These are phyloP conservation scores for Selene dorsalis DNA, from an alignment of 2,797 vertebrate species.

Conservation along the genomic window DNA sequence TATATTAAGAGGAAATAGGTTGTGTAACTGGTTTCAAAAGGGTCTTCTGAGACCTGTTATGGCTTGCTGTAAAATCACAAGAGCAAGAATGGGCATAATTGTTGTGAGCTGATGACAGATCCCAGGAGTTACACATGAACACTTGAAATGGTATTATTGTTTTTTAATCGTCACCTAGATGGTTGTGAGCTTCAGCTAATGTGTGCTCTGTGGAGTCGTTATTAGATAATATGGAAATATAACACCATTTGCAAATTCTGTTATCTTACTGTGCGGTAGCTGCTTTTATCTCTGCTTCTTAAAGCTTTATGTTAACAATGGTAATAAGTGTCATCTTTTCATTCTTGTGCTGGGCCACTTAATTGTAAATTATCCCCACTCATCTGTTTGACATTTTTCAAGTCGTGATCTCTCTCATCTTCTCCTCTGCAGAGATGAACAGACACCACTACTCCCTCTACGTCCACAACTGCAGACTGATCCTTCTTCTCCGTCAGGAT, in stretches of 20 bases:
- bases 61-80: neutral
- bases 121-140: neutral
- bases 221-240: neutral
- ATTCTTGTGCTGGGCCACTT: neutral
- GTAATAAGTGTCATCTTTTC: neutral
- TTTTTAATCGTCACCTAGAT: constrained; percentile 1
- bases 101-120: neutral
- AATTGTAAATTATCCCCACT: neutral
- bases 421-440: constrained; percentile 90
- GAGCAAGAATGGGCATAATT: neutral
- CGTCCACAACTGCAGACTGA: constrained; percentile 93
- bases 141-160: neutral
- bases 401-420: constrained; percentile 1
- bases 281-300: neutral
- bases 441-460: constrained; percentile 95
- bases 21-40: neutral
- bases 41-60: constrained; percentile 7
- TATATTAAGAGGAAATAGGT: neutral
- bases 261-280: neutral
- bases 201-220: neutral
- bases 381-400: neutral
- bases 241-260: neutral
- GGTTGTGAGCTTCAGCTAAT: neutral
- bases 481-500: constrained; percentile 95
- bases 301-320: neutral